phyloP scores from a whole-genome alignment of 2,113 vertebrate genomes.

The Pionites leucogaster region DNA sequence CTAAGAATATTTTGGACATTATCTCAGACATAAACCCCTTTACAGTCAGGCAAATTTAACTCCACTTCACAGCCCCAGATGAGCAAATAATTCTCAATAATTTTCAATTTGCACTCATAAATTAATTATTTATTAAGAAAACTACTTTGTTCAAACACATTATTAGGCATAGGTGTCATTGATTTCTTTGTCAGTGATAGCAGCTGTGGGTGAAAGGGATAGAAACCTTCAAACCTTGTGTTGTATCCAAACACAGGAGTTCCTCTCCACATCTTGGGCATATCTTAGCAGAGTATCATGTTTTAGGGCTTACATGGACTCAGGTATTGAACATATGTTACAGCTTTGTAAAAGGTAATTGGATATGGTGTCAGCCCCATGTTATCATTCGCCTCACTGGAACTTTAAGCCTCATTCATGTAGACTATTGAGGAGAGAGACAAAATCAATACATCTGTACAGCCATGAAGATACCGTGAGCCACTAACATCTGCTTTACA shows the following conservation, averaged over 20 bases:
- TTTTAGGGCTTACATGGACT: conserved; percentile 33
- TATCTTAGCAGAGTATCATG: conserved; percentile 36
- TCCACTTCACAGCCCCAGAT: accelerated
- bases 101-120: not conserved
- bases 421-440: not conserved
- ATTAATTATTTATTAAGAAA: not conserved
- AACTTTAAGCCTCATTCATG: conserved; percentile 3
- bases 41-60: not conserved
- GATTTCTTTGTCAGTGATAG: not conserved
- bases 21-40: not conserved
- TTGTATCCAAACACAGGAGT: not conserved
- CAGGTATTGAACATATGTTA: conserved; percentile 38
- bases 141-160: not conserved
- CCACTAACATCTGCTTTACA: not conserved
- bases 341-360: conserved; percentile 54
- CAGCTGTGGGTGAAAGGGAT: not conserved
- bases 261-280: not conserved
- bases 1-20: not conserved
- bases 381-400: not conserved
- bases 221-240: not conserved
- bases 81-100: not conserved
- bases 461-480: not conserved
- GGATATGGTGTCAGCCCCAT: conserved; percentile 6
- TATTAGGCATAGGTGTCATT: not conserved
- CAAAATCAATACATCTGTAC: conserved; percentile 9